Evolutionary conservation across 37 sponge, comb jelly and placozoan genomes (phyloP).

Genomic region (Halichondria panicea): DNA sequence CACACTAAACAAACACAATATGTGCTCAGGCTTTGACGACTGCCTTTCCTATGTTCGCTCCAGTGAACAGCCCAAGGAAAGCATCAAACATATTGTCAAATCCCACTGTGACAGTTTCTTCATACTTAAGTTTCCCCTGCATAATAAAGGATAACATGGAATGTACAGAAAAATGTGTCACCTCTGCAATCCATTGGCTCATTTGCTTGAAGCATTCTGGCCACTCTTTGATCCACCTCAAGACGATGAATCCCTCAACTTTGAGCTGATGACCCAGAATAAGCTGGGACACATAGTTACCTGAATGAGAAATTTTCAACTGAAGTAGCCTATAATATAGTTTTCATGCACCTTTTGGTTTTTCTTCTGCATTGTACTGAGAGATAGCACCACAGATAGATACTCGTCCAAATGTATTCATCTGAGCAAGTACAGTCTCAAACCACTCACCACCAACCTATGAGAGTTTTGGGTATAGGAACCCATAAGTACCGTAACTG

Average conservation of each 20-base stretch:
- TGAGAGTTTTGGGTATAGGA: background rate
- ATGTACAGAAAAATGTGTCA: conserved; percentile 3
- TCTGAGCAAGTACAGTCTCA: conserved; percentile 60
- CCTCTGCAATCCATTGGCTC: conserved; percentile 77
- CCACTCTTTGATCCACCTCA: conserved; percentile 44
- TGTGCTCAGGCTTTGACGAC: conserved; percentile 76
- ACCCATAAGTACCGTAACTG: too few species aligned
- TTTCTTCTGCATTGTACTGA: conserved; percentile 64
- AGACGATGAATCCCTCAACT: conserved; percentile 72
- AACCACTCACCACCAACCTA: conserved; percentile 90
- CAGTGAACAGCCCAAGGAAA: conserved; percentile 66
- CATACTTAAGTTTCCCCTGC: conserved; percentile 63
- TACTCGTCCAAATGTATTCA: conserved; percentile 80
- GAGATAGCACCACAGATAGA: conserved; percentile 80
- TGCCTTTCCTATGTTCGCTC: conserved; percentile 69
- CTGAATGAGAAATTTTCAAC: conserved; percentile 24
- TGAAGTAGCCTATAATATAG: background rate
- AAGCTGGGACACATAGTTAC: background rate
- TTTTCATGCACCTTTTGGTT: background rate
- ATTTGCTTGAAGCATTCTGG: conserved; percentile 60
- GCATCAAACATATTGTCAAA: conserved; percentile 86
- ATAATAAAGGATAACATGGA: background rate
- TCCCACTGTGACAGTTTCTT: conserved; percentile 65
- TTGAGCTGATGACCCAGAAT: conserved; percentile 69
- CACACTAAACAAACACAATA: too few species aligned